Conservation (phyloP, 2,888 invertebrate genomes). For the Mesorhabditis spiculigera region DNA sequence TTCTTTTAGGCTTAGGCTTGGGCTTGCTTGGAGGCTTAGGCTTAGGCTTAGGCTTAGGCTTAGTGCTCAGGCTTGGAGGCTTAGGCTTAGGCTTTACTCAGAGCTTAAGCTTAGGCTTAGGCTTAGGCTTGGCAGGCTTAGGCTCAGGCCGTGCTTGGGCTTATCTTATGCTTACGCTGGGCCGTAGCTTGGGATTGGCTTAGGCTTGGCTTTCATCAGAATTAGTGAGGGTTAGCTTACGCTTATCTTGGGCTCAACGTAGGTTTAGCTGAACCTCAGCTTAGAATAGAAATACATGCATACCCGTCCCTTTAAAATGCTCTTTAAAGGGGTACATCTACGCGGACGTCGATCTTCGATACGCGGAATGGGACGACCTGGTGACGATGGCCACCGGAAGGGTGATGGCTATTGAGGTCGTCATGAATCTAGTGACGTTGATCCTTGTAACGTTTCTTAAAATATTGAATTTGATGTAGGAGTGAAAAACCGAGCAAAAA, state of each 20-base stretch:
- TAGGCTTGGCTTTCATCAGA: no score
- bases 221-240: neutral
- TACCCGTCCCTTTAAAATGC: neutral
- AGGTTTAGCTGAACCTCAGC: neutral
- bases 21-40: no score
- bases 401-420: slow-evolving; percentile 50
- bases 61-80: no score
- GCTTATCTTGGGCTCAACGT: neutral
- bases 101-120: no score
- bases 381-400: slow-evolving; percentile 53
- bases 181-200: no score
- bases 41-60: no score
- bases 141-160: no score
- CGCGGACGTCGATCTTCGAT: slow-evolving; percentile 48
- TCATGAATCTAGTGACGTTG: slow-evolving; percentile 44
- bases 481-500: neutral
- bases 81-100: no score
- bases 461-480: neutral
- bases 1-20: no score
- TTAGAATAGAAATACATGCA: neutral
- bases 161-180: no score
- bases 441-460: slow-evolving; percentile 25
- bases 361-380: slow-evolving; percentile 42
- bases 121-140: no score
- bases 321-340: slow-evolving; percentile 51